Conservation (phyloP, 2,888 invertebrate species). For the Cremastinae sp. region DNA sequence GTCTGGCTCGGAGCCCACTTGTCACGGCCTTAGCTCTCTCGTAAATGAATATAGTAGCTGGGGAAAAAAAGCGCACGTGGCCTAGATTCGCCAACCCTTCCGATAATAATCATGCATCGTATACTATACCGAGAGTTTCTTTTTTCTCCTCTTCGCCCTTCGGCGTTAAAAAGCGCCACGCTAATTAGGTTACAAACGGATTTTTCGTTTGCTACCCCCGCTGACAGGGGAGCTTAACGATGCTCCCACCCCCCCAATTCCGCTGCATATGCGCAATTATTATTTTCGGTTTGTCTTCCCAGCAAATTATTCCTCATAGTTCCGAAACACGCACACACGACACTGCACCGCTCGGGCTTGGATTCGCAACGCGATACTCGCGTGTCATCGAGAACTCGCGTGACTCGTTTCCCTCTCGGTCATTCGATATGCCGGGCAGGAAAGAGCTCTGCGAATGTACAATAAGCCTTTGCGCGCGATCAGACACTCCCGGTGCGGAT, state of each 20-base stretch:
- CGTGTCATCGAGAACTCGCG: slow-evolving; percentile 56
- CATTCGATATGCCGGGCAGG: not conserved
- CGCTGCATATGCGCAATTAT: slow-evolving; percentile 9
- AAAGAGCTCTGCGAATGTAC: slow-evolving; percentile 28
- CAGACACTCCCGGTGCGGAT: slow-evolving; percentile 14
- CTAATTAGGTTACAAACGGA: slow-evolving; percentile 4
- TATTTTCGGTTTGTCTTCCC: not conserved
- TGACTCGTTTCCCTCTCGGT: slow-evolving; percentile 25
- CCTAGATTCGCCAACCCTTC: slow-evolving; percentile 27
- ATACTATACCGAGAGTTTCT: not conserved
- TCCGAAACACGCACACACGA: slow-evolving; percentile 2
- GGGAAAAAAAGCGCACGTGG: slow-evolving; percentile 3
- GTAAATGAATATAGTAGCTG: slow-evolving; percentile 5
- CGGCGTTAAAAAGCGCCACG: not conserved
- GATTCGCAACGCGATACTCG: slow-evolving; percentile 42
- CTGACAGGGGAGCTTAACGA: slow-evolving; percentile 1
- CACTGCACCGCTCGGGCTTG: slow-evolving; percentile 15
- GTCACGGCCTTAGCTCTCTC: slow-evolving; percentile 6
- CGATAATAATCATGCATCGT: slow-evolving; percentile 24
- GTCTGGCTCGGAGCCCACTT: slow-evolving; percentile 33
- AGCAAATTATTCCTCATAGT: not conserved
- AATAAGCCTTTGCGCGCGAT: slow-evolving; percentile 25
- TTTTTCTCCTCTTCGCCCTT: too few relatives aligned
- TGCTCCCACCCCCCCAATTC: not conserved
- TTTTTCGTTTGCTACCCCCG: not conserved